These are phyloP conservation scores for Julus scanicus DNA, from an alignment of 2,888 invertebrate species.

Conservation along the genomic window DNA sequence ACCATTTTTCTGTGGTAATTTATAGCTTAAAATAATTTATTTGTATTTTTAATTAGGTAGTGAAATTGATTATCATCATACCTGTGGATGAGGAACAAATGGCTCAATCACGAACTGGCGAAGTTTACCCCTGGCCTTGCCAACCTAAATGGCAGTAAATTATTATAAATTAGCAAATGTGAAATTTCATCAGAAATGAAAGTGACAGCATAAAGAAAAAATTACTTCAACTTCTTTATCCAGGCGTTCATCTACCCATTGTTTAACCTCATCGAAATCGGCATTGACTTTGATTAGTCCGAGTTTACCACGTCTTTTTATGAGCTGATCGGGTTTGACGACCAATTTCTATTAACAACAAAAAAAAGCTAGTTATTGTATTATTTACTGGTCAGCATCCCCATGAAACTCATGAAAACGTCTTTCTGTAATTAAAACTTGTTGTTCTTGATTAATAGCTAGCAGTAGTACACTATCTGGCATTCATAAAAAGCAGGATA, in stretches of 20 bases:
- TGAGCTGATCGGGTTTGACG: conserved; percentile 99
- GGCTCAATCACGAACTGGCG: conserved; percentile 97
- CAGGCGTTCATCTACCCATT: conserved; percentile 88
- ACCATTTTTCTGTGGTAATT: neutral
- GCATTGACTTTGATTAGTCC: conserved; percentile 96
- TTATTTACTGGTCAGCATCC: neutral
- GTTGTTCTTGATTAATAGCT: neutral
- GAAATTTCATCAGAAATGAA: neutral
- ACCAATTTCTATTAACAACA: conserved; percentile 79
- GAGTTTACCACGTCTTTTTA: conserved; percentile 96
- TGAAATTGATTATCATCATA: too few species aligned
- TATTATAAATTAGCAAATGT: neutral
- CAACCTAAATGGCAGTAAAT: conserved; percentile 72
- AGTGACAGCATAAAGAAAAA: conserved; percentile 2
- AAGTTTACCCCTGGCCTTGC: conserved; percentile 87
- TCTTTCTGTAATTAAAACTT: neutral
- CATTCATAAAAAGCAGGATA: neutral
- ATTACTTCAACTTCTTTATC: conserved; percentile 80
- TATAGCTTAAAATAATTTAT: neutral
- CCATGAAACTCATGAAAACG: neutral
- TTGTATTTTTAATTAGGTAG: neutral
- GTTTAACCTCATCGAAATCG: conserved; percentile 78
- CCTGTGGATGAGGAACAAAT: conserved; percentile 88
- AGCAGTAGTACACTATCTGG: neutral
- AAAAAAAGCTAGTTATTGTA: conserved; percentile 52